phyloP scores from a whole-genome alignment of 37 sponge, comb jelly and placozoan species.

The Cladorhizidae sp. region DNA sequence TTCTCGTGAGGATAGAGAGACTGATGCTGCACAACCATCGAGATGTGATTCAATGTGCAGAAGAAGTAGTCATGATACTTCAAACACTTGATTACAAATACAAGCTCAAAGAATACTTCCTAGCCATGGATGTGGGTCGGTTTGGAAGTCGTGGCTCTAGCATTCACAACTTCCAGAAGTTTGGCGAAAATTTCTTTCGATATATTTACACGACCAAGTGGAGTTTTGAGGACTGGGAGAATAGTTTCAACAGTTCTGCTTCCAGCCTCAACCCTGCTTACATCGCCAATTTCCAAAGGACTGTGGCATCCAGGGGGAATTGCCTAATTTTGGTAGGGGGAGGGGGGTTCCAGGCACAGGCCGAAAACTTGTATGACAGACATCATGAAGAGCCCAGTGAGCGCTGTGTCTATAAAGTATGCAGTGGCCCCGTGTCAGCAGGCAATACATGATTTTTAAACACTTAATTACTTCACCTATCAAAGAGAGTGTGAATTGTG shows the following conservation, averaged over 20 bases:
- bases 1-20: slow-evolving; percentile 36
- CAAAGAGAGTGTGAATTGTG: too few relatives aligned
- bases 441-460: too few relatives aligned
- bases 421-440: slow-evolving; percentile 4
- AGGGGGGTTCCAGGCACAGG: slow-evolving; percentile 39
- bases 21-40: slow-evolving; percentile 7
- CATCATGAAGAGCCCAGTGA: slow-evolving; percentile 8
- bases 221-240: slow-evolving; percentile 31
- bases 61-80: background rate
- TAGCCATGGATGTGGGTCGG: slow-evolving; percentile 42
- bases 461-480: too few relatives aligned
- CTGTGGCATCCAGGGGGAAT: slow-evolving; percentile 5
- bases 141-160: slow-evolving; percentile 36
- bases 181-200: slow-evolving; percentile 8
- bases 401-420: slow-evolving; percentile 17
- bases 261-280: slow-evolving; percentile 25
- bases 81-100: background rate
- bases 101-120: background rate
- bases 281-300: slow-evolving; percentile 41
- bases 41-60: slow-evolving; percentile 13
- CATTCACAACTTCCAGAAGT: background rate
- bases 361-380: slow-evolving; percentile 21
- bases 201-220: background rate
- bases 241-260: background rate
- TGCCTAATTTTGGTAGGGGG: slow-evolving; percentile 41